phyloP scores from a whole-genome alignment of 2,113 vertebrate species.

The Rhea pennata region DNA sequence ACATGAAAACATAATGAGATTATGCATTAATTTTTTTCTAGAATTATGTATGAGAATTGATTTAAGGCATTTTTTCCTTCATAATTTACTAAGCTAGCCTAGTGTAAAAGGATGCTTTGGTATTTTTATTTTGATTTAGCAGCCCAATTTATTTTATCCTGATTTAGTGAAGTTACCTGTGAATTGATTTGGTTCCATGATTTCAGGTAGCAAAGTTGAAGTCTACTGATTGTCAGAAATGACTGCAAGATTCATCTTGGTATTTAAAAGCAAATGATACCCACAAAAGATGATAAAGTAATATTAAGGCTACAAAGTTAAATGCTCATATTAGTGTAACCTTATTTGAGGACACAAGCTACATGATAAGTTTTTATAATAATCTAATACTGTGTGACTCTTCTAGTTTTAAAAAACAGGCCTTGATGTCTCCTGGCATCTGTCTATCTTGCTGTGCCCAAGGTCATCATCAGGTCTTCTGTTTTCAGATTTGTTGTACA shows the following conservation, averaged over 20 bases:
- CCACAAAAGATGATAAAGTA: not conserved
- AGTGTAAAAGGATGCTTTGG: not conserved
- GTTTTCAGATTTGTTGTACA: not conserved
- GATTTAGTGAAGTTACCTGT: not conserved
- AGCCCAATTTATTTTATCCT: not conserved
- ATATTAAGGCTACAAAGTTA: not conserved
- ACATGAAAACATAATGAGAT: not conserved
- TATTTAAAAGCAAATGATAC: not conserved
- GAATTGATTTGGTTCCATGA: not conserved
- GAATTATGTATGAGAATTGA: not conserved
- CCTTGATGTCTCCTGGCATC: not conserved
- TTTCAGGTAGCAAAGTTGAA: not conserved
- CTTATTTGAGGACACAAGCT: not conserved
- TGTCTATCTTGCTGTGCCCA: not conserved
- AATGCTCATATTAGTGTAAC: not conserved
- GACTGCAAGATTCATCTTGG: accelerated
- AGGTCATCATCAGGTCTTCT: accelerated
- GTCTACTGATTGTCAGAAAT: not conserved
- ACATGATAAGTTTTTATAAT: not conserved
- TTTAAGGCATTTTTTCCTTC: not conserved
- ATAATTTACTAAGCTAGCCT: not conserved
- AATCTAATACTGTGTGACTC: not conserved
- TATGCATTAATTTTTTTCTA: not conserved
- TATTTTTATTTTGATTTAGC: not conserved
- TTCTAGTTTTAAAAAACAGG: not conserved